Evolutionary conservation across 30 jellyfish, hydroid and myxozoan species (phyloP).

Genomic region (Cassiopea xamachana): DNA sequence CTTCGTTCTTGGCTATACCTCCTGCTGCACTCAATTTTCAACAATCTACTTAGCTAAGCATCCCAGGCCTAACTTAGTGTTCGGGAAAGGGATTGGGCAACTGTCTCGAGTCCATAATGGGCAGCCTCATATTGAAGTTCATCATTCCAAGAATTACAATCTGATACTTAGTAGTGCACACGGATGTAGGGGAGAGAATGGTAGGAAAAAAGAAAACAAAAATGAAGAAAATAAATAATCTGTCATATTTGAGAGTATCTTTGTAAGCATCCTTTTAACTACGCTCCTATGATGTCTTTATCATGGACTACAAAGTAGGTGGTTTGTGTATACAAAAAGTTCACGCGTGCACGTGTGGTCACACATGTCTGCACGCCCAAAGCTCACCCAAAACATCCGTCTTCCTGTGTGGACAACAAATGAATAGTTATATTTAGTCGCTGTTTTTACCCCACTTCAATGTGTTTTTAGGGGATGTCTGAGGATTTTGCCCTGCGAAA

Average conservation of each 20-base stretch:
- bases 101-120: neutral
- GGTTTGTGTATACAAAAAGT: no score
- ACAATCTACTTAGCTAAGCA: neutral
- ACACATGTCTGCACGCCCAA: no score
- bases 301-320: no score
- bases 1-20: neutral
- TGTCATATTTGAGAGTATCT: neutral
- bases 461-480: no score
- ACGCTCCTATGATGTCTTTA: no score
- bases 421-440: no score
- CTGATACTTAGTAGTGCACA: neutral
- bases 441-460: no score
- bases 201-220: neutral
- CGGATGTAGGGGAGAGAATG: neutral
- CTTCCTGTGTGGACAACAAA: no score
- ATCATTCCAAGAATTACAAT: neutral
- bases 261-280: neutral
- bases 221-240: neutral
- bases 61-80: neutral
- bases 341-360: no score
- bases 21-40: no score
- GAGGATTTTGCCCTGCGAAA: no score
- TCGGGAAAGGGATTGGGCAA: conserved; percentile 5
- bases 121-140: neutral
- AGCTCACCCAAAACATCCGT: no score